phyloP scores from a whole-genome alignment of 1,140 invertebrate species.

The Temnothorax longispinosus region DNA sequence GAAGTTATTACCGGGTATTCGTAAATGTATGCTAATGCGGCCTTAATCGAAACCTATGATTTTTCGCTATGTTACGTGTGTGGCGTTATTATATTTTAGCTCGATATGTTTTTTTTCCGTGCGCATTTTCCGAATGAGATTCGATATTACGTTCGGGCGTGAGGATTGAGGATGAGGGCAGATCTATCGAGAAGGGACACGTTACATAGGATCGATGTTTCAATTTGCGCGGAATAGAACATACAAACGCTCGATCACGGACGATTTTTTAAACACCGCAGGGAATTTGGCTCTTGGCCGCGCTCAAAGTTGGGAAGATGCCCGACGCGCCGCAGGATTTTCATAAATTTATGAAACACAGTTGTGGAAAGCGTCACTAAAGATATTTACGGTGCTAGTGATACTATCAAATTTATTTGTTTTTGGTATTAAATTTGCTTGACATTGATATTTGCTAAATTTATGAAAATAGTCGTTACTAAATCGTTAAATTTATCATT shows the following conservation, averaged over 20 bases:
- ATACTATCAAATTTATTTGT: constrained; percentile 14
- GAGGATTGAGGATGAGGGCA: neutral
- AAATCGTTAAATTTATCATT: neutral
- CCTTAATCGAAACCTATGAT: constrained; percentile 47
- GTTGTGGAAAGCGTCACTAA: neutral
- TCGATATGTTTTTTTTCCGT: constrained; percentile 30
- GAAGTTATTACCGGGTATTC: constrained; percentile 60
- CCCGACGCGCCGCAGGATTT: constrained; percentile 66
- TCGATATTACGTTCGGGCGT: constrained; percentile 25
- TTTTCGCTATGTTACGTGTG: constrained; percentile 39
- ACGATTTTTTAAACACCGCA: constrained; percentile 35
- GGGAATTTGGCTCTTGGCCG: constrained; percentile 42
- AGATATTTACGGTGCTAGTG: neutral
- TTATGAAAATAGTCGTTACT: neutral
- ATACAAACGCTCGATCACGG: constrained; percentile 26
- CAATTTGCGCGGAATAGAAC: constrained; percentile 20
- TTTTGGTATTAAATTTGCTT: neutral
- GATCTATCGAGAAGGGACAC: neutral
- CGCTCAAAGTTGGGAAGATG: constrained; percentile 28
- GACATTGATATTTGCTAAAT: neutral
- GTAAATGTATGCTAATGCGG: constrained; percentile 69
- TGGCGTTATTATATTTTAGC: constrained; percentile 39
- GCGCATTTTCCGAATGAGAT: constrained; percentile 33
- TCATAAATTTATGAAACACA: constrained; percentile 74
- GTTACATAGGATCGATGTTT: constrained; percentile 36